Percentiles rank a stretch among this genome's conserved stretches.
Evolutionary conservation across 2,888 invertebrate genomes (phyloP).

Genomic region (Chrysolina oricalcia): DNA sequence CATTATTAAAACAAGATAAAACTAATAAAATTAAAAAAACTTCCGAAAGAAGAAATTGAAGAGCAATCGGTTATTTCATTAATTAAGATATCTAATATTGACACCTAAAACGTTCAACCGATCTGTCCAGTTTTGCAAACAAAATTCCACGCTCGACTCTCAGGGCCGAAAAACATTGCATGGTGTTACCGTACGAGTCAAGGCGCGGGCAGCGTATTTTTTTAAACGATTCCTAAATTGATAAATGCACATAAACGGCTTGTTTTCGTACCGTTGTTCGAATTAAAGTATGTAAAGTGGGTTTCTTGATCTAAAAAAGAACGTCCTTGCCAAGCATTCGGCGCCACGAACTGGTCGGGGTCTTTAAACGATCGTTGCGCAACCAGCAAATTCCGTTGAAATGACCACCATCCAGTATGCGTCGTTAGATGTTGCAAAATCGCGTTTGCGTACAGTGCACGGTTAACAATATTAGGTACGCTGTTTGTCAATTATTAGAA

Average conservation of each 20-base stretch:
- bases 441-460: background rate
- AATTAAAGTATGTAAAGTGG: conserved; percentile 28
- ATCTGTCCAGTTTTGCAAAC: background rate
- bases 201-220: conserved; percentile 1
- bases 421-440: conserved; percentile 21
- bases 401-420: background rate
- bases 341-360: conserved; percentile 27
- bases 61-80: too few relatives aligned
- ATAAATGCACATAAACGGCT: conserved; percentile 8
- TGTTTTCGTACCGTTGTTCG: background rate
- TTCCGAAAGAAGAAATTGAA: too few relatives aligned
- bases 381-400: conserved; percentile 3
- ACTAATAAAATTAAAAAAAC: too few relatives aligned
- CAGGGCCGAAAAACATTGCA: background rate
- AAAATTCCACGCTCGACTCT: background rate
- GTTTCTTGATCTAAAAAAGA: conserved; percentile 31
- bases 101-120: too few relatives aligned
- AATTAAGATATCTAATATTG: too few relatives aligned
- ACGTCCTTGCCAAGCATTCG: conserved; percentile 31
- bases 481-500: background rate
- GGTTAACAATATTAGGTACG: background rate
- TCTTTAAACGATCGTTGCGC: conserved; percentile 14
- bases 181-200: background rate
- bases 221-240: background rate
- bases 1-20: too few relatives aligned